Conservation (phyloP, 2,888 invertebrate species). For the Chalcis sispes region DNA sequence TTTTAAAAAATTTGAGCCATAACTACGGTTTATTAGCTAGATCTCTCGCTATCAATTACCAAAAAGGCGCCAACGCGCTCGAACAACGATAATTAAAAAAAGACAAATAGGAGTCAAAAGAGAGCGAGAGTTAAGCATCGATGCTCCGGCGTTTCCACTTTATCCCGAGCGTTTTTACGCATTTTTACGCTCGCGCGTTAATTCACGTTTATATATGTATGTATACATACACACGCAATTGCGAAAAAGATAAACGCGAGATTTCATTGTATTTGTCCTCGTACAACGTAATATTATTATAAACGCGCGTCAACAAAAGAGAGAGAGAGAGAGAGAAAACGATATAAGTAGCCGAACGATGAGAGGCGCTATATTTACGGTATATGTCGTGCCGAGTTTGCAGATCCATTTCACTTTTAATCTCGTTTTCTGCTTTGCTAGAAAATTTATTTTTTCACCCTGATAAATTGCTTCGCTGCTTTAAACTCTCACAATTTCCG, state of each 20-base stretch:
- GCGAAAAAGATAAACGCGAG: not conserved
- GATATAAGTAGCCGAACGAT: conserved; percentile 19
- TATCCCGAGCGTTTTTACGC: not conserved
- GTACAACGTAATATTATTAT: no score
- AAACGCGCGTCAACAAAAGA: conserved; percentile 3
- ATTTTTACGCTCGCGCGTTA: not conserved
- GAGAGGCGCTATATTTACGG: no score
- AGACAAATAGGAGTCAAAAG: not conserved
- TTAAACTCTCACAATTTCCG: no score
- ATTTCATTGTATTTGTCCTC: no score
- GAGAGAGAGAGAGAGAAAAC: no score
- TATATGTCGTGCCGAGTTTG: conserved; percentile 4
- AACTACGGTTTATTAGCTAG: no score
- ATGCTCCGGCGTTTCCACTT: conserved; percentile 17
- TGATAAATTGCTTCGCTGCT: no score
- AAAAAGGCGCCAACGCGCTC: conserved; percentile 2
- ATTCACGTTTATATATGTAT: not conserved
- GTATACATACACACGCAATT: not conserved
- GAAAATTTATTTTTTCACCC: conserved; percentile 31
- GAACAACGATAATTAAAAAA: not conserved
- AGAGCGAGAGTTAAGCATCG: no score
- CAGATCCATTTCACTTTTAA: conserved; percentile 42
- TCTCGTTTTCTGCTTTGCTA: conserved; percentile 25
- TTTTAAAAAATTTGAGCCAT: not conserved
- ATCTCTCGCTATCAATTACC: conserved; percentile 20